Percentiles rank a stretch among this genome's conserved stretches.
phyloP scores from a whole-genome alignment of 2,888 invertebrate species.

The Melitaea athalia region DNA sequence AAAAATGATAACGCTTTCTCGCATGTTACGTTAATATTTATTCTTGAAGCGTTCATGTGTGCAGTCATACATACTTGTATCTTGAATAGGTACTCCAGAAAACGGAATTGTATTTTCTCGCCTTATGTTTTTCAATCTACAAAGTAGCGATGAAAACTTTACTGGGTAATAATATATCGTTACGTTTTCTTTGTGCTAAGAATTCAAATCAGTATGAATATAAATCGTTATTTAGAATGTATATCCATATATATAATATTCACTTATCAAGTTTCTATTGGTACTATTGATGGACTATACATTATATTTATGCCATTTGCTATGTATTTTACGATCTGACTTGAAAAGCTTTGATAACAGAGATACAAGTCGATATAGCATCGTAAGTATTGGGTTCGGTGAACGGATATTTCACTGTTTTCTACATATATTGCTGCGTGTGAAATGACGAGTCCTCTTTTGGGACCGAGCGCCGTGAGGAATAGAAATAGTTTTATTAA shows the following conservation, averaged over 20 bases:
- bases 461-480: constrained; percentile 15
- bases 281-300: not conserved
- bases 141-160: not conserved
- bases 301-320: not conserved
- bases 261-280: not conserved
- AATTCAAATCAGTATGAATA: not conserved
- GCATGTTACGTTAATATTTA: not conserved
- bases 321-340: not conserved
- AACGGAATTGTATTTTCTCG: not conserved
- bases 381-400: constrained; percentile 48
- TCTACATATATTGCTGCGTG: constrained; percentile 29
- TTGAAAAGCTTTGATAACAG: not conserved
- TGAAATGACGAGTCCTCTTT: constrained; percentile 23
- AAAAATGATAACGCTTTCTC: not conserved
- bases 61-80: not conserved
- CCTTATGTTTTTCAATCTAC: not conserved
- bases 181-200: not conserved
- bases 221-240: not conserved
- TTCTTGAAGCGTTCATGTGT: not conserved
- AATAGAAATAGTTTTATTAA: constrained; percentile 36
- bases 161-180: not conserved
- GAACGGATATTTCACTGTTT: constrained; percentile 42
- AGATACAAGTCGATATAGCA: constrained; percentile 45
- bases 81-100: not conserved
- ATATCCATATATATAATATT: not conserved